Conservation (phyloP, 2,797 vertebrate genomes). For the Euphonia xanthogaster region DNA sequence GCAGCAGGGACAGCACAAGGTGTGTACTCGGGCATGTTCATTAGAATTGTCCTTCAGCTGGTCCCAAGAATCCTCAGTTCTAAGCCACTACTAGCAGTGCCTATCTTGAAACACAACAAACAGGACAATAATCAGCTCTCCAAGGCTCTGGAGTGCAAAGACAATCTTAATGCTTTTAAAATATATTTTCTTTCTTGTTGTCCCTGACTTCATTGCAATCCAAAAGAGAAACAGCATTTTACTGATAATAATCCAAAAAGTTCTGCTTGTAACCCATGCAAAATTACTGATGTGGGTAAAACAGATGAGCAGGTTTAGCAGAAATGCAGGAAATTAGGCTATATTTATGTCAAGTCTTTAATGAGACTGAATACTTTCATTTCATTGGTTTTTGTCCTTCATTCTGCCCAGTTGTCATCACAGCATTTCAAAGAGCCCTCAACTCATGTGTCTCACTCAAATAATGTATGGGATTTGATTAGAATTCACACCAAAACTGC, state of each 20-base stretch:
- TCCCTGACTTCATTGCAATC: not conserved
- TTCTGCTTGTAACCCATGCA: not conserved
- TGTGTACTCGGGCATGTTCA: accelerated
- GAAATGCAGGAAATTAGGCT: not conserved
- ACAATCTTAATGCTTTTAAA: not conserved
- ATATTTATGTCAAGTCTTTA: not conserved
- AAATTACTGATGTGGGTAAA: not conserved
- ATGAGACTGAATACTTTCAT: not conserved
- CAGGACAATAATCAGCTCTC: not conserved
- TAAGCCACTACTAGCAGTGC: not conserved
- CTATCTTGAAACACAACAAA: not conserved
- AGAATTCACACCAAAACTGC: not conserved
- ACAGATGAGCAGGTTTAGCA: not conserved
- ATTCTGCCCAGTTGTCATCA: not conserved
- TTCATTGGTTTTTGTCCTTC: conserved; percentile 20
- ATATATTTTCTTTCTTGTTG: not conserved
- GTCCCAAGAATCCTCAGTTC: not conserved
- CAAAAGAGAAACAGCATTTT: not conserved
- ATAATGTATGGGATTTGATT: not conserved
- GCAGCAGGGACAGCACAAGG: accelerated
- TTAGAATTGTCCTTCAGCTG: not conserved
- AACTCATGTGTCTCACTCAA: not conserved
- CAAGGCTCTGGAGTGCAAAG: not conserved
- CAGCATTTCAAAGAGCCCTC: not conserved
- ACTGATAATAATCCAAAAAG: not conserved